Evolutionary conservation across 2,888 invertebrate genomes (phyloP).

Genomic region (Drosophila pseudotalamancana): DNA sequence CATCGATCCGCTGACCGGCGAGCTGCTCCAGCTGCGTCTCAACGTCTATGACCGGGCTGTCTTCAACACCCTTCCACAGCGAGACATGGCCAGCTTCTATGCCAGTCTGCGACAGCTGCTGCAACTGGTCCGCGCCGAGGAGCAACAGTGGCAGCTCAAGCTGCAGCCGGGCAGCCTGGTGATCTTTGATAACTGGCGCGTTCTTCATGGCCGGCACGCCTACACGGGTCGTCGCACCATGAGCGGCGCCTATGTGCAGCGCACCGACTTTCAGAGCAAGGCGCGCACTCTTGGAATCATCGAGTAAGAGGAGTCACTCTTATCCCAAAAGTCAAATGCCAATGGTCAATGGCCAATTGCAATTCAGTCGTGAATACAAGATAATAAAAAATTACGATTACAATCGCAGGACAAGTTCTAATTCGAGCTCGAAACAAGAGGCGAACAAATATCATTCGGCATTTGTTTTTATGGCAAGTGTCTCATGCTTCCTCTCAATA

Average conservation of each 20-base stretch:
- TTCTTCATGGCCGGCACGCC: slow-evolving; percentile 89
- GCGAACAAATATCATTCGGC: slow-evolving; percentile 67
- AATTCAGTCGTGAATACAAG: slow-evolving; percentile 20
- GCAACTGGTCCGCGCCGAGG: slow-evolving; percentile 85
- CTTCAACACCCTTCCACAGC: slow-evolving; percentile 85
- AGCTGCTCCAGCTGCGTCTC: slow-evolving; percentile 88
- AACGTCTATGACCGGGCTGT: slow-evolving; percentile 91
- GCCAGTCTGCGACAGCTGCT: slow-evolving; percentile 86
- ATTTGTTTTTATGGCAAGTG: slow-evolving; percentile 71
- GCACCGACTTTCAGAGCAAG: slow-evolving; percentile 88
- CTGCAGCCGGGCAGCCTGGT: slow-evolving; percentile 89
- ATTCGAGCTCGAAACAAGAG: slow-evolving; percentile 44
- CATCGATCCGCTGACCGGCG: slow-evolving; percentile 85
- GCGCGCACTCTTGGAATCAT: slow-evolving; percentile 86
- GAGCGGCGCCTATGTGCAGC: slow-evolving; percentile 89
- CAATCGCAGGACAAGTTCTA: slow-evolving; percentile 66
- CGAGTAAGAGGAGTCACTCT: slow-evolving; percentile 47
- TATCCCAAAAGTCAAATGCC: slow-evolving; percentile 6
- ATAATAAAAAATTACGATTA: slow-evolving; percentile 69
- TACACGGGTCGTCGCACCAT: slow-evolving; percentile 89
- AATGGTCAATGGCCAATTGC: slow-evolving; percentile 39
- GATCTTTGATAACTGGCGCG: slow-evolving; percentile 91
- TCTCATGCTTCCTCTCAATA: slow-evolving; percentile 28
- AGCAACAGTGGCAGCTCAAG: slow-evolving; percentile 87
- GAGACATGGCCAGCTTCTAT: slow-evolving; percentile 87